Evolutionary conservation across 2,113 vertebrate genomes (phyloP), one percentile per base, ranked within the genome.

Genomic region (Lota lota): DNA sequence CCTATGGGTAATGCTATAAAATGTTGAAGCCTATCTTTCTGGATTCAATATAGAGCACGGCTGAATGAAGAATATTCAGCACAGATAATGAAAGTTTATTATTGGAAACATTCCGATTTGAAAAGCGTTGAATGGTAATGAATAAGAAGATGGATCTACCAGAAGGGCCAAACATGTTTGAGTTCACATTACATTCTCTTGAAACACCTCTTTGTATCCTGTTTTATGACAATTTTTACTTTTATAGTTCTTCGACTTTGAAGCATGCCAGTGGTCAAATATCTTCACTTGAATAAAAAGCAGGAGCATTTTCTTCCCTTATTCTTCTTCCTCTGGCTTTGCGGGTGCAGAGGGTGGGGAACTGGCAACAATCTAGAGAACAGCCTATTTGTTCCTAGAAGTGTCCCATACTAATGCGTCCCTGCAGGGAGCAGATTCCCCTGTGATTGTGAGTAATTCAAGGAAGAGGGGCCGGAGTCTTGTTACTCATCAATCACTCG

Each of bases 401-500:
- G 72, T 70, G 68, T 67, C 69, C 76, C 28, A 65, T 68, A 63
- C 50, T 85, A 87, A 87, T 77, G 82, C 70, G 78, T 60, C 63
- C 64, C 28, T 79, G 81, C 80, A 79, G 81, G 73, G 72, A 72
- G 77, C 76, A 74, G 74, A 77, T 78, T 76, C 73, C 79, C 75
- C 68, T 69, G 79, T 24, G 68, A 79, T 79, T 70, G 70, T 66
- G 79, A 86, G 83, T 74, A 82, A 86, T 88, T 84, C 82, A 70
- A 69, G 76, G 63, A 82, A 72, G 73, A 63, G 63, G 63, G 73
- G 75, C 75, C 71, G 76, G 76, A 74, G 70, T 61, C 68, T 77
- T 71, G 7, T 68, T 78, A 79, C 75, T 73, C 70, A 87, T 87
- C 87, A 87, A 86, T 86, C 83, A 84, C 72, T 51, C 69, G 69